Evolutionary conservation across 2,797 vertebrate genomes (phyloP).

Genomic region (Anas capensis): DNA sequence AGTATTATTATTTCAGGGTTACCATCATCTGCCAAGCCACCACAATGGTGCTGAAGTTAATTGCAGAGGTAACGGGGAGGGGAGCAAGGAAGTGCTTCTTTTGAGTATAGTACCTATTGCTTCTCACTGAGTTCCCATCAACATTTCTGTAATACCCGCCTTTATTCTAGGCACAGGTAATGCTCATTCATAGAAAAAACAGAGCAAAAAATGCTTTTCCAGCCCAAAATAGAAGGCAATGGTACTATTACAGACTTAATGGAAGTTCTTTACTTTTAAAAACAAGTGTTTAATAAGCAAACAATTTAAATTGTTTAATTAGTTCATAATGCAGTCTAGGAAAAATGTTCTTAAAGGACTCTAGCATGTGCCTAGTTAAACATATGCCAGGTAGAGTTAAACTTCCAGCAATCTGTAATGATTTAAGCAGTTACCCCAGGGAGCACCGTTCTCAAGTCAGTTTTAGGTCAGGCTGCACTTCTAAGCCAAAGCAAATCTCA

Average conservation of each 20-base stretch:
- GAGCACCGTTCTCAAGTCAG: background rate
- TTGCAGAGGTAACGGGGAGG: conserved; percentile 18
- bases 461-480: conserved; percentile 3
- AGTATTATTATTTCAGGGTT: conserved; percentile 46
- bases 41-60: conserved; percentile 42
- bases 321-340: background rate
- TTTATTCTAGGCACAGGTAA: background rate
- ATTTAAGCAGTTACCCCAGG: background rate
- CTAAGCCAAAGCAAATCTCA: background rate
- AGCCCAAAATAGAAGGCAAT: background rate
- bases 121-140: background rate
- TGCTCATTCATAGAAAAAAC: background rate
- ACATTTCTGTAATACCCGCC: background rate
- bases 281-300: background rate
- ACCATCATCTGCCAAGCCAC: conserved; percentile 49
- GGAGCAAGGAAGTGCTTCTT: background rate
- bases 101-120: background rate
- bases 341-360: background rate
- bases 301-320: background rate
- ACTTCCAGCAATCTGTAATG: background rate
- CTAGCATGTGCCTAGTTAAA: background rate
- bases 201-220: background rate
- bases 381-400: background rate
- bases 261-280: background rate
- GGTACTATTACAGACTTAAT: background rate